These are phyloP conservation scores for Yponomeuta sedellus DNA, from an alignment of 2,888 invertebrate genomes.

Conservation along the genomic window DNA sequence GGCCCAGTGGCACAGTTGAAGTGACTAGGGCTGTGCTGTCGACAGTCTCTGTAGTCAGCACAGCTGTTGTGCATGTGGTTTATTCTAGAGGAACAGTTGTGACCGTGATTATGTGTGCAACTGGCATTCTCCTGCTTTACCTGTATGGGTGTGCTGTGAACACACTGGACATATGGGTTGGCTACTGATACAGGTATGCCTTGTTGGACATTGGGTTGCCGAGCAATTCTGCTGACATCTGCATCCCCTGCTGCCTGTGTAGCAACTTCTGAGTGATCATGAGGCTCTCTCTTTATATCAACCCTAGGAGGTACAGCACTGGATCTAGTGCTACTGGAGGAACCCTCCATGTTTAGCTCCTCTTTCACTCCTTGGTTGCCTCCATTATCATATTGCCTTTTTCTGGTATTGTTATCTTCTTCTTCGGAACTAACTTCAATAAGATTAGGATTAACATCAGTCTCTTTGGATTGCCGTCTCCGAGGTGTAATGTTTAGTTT, in stretches of 20 bases:
- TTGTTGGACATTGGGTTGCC: neutral
- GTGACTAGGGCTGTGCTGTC: constrained; percentile 32
- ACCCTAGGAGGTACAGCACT: constrained; percentile 28
- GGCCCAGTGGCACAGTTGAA: constrained; percentile 34
- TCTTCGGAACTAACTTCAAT: constrained; percentile 73
- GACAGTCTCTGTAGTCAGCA: constrained; percentile 29
- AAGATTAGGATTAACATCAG: constrained; percentile 44
- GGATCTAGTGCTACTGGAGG: constrained; percentile 25
- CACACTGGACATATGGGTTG: constrained; percentile 14
- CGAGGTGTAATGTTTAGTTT: constrained; percentile 64
- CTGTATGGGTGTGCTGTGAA: constrained; percentile 23
- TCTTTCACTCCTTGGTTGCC: constrained; percentile 25
- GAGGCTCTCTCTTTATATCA: constrained; percentile 51
- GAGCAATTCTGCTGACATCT: constrained; percentile 21
- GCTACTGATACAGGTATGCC: neutral
- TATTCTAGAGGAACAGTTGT: constrained; percentile 27
- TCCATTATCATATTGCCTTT: constrained; percentile 47
- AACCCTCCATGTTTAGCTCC: constrained; percentile 15
- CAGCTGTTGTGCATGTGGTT: constrained; percentile 25
- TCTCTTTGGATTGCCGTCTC: constrained; percentile 58
- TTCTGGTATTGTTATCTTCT: constrained; percentile 51
- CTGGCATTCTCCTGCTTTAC: constrained; percentile 38
- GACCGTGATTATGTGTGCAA: constrained; percentile 24
- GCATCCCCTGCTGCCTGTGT: constrained; percentile 29
- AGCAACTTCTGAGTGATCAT: constrained; percentile 30